Base-by-base conservation (phyloP, 2,888 invertebrate genomes). In the Agapostemon virescens region DNA sequence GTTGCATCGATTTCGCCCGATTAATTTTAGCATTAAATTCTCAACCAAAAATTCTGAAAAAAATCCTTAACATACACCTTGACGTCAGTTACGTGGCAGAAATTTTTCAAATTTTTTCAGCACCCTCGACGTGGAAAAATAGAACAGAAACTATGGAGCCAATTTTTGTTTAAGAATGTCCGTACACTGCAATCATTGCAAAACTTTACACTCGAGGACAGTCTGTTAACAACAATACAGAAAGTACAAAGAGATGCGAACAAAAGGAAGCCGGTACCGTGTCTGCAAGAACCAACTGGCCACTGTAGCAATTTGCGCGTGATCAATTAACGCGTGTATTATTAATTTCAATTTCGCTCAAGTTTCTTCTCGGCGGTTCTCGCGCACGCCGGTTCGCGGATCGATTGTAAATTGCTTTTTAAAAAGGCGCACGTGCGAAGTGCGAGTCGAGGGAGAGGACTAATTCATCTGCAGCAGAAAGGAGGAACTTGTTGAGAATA, bases 371-470 rank as follows among this genome's bases (percentile, higher is more conserved):
- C 11, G 0, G 58, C 17, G 30, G 26, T 55, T 15, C 15, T 15
- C 15, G 17, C 55, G 55, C n/a, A 15, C 55, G 55, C 26, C 26
- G 55, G 30, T 33, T 61, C 58, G 7, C 58, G 33, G 33, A 30
- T 61, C 30, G 58, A 61, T 20, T 9, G 33, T 20, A 61, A 61
- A 61, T 33, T 30, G 58, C 64, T 36, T 63, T 63, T 36, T 36
- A 63, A 36, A 33, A 63, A 63, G 63, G n/a, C 63, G 63, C 63
- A 63, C 33, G 63, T 63, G 36, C 26, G 30, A 45, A 45, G 58
- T 5, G n/a, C 15, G 30, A 40, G 7, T 45, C 33, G 2, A 4
- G 15, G 13, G 33, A 20, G 63, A 49, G 49, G 49, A 26, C 30
- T 49, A 67, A 40, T n/a, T 63, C 52, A 33, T 13, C 36, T 11